These are phyloP conservation scores for Pangasius sanitwongsei DNA, from an alignment of 2,797 vertebrate genomes.

Conservation along the genomic window DNA sequence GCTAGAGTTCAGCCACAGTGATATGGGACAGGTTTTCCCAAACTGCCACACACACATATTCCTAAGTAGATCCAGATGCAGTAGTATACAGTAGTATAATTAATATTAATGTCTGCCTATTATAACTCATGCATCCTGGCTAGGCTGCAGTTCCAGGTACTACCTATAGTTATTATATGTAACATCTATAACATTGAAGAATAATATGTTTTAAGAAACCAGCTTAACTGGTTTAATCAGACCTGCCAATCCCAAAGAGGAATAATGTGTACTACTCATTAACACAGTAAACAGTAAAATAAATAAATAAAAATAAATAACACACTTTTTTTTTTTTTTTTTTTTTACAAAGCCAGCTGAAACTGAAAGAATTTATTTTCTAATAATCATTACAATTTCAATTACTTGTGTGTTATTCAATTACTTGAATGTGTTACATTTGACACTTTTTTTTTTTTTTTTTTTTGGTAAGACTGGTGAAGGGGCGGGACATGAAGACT, in stretches of 20 bases:
- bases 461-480: background rate
- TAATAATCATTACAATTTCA: background rate
- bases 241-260: background rate
- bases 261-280: background rate
- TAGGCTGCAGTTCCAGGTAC: background rate
- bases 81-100: background rate
- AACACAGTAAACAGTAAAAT: background rate
- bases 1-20: background rate
- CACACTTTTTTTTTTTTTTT: background rate
- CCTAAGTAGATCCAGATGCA: background rate
- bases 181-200: background rate
- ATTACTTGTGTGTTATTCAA: background rate
- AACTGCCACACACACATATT: background rate
- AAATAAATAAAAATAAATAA: background rate
- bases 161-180: background rate
- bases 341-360: background rate
- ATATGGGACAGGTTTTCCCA: background rate
- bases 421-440: background rate
- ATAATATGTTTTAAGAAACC: background rate
- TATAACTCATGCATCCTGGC: background rate
- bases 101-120: background rate
- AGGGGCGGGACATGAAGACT: background rate
- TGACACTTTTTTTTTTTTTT: background rate
- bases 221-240: background rate
- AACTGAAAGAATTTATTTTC: background rate